Percentiles rank a stretch among this genome's conserved stretches.
Evolutionary conservation across 2,113 vertebrate species (phyloP).

Genomic region (Anguilla japonica): DNA sequence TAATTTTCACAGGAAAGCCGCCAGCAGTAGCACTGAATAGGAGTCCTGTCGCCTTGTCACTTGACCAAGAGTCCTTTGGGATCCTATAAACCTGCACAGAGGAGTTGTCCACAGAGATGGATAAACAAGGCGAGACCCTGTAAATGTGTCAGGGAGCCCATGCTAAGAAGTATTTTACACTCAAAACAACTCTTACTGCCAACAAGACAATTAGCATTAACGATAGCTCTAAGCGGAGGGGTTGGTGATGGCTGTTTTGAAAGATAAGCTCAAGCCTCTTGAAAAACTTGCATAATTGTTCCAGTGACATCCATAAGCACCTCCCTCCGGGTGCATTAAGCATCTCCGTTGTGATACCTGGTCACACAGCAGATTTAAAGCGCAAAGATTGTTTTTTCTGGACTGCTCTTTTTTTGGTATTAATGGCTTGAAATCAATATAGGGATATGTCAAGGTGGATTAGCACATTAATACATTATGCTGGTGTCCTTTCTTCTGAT

Average conservation of each 20-base stretch:
- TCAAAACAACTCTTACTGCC: not conserved
- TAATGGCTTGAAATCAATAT: slow-evolving; percentile 1
- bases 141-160: not conserved
- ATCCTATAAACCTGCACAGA: not conserved
- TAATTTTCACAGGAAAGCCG: not conserved
- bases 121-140: not conserved
- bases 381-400: not conserved
- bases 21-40: not conserved
- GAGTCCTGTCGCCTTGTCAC: not conserved
- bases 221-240: not conserved
- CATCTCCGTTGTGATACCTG: not conserved
- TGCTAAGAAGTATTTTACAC: not conserved
- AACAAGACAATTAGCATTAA: not conserved
- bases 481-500: slow-evolving; percentile 13
- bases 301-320: not conserved
- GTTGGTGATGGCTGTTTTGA: not conserved
- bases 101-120: not conserved
- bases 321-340: not conserved
- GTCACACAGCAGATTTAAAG: not conserved
- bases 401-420: not conserved
- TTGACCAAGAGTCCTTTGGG: not conserved
- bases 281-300: not conserved
- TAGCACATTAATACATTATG: not conserved
- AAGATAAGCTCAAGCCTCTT: not conserved
- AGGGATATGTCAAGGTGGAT: slow-evolving; percentile 17